Percentiles rank a stretch among this genome's conserved stretches.
These are phyloP conservation scores for Nesometra sesokonis DNA, from an alignment of 35 echinoderm and acorn worm species.

Conservation along the genomic window DNA sequence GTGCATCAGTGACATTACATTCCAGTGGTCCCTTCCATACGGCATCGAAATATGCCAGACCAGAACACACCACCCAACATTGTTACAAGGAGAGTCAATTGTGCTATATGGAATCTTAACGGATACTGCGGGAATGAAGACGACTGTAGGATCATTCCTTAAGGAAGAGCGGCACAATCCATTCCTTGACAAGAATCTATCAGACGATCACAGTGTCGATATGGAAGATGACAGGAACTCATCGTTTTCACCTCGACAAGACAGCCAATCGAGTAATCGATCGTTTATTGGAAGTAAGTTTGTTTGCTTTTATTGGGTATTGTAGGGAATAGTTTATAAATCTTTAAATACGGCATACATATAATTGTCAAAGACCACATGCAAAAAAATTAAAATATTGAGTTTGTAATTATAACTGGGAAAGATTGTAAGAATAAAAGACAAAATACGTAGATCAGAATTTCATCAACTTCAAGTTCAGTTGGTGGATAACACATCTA, in stretches of 20 bases:
- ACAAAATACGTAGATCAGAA: too few relatives aligned
- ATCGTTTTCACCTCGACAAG: not conserved
- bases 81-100: conserved; percentile 65
- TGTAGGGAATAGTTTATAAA: too few relatives aligned
- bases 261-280: not conserved
- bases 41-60: conserved; percentile 78
- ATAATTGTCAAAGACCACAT: too few relatives aligned
- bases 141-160: conserved; percentile 65
- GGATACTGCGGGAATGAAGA: conserved; percentile 71
- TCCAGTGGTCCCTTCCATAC: conserved; percentile 69
- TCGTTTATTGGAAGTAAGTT: not conserved
- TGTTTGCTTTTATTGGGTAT: too few relatives aligned
- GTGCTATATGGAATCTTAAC: conserved; percentile 83
- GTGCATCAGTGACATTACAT: conserved; percentile 66
- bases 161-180: conserved; percentile 54
- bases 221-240: conserved; percentile 28
- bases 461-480: too few relatives aligned
- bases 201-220: conserved; percentile 52
- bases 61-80: conserved; percentile 38
- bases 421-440: too few relatives aligned
- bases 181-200: conserved; percentile 39
- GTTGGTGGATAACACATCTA: too few relatives aligned
- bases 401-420: too few relatives aligned
- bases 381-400: too few relatives aligned
- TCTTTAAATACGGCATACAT: too few relatives aligned